These are phyloP conservation scores for Acinonyx jubatus DNA, from an alignment of 2,113 vertebrate species.

Conservation along the genomic window DNA sequence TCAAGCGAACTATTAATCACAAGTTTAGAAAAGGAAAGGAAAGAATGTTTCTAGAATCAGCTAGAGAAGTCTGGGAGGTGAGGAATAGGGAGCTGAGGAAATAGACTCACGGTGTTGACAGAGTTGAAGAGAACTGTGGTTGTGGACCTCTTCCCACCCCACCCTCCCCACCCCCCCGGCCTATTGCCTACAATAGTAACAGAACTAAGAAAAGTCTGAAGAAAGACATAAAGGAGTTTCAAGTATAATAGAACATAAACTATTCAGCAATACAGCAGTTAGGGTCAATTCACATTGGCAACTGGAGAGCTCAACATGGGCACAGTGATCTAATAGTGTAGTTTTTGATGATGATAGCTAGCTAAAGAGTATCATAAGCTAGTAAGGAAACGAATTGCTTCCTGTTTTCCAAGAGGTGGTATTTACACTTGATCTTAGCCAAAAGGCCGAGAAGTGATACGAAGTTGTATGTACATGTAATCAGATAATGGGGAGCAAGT, in stretches of 20 bases:
- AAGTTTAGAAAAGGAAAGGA: background rate
- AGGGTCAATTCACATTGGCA: background rate
- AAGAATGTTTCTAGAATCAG: background rate
- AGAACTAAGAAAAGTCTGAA: background rate
- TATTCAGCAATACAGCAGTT: background rate
- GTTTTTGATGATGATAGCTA: background rate
- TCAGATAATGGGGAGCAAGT: background rate
- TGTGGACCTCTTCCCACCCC: background rate
- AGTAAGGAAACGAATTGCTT: background rate
- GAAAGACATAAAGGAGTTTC: background rate
- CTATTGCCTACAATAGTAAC: background rate
- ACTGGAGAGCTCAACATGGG: background rate
- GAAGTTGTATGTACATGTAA: background rate
- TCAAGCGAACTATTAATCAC: background rate
- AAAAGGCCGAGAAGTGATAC: too few relatives aligned
- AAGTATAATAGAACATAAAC: background rate
- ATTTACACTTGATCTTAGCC: background rate
- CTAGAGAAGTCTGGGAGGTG: background rate
- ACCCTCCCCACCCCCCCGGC: background rate
- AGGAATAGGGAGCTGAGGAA: background rate
- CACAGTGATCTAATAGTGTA: background rate
- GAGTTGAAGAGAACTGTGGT: background rate
- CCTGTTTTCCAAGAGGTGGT: background rate
- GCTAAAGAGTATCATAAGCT: background rate
- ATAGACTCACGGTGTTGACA: background rate